Evolutionary conservation across 2,797 vertebrate species (phyloP).

Genomic region (Pantherophis vulpinus): DNA sequence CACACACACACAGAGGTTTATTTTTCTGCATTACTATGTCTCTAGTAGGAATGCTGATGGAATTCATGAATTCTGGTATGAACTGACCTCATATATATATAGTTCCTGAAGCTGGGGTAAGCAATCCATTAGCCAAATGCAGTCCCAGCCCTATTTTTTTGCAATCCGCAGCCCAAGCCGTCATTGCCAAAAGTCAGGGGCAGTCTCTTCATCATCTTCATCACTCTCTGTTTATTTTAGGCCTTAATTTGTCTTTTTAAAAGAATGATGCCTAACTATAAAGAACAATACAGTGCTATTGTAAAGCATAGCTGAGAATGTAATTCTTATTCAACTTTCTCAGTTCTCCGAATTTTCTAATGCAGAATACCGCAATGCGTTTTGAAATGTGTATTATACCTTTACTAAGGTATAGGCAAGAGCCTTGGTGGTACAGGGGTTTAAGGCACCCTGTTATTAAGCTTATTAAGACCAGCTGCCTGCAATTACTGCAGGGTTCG

Average conservation of each 20-base stretch:
- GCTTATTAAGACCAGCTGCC: no score
- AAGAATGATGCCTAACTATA: not conserved
- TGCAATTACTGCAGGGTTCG: no score
- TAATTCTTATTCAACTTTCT: not conserved
- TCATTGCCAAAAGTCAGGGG: not conserved
- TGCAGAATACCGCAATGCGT: not conserved
- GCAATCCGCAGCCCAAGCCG: not conserved
- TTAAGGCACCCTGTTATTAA: no score
- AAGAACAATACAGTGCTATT: not conserved
- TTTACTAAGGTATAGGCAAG: no score
- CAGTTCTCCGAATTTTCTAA: not conserved
- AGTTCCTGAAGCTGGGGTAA: not conserved
- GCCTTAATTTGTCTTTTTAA: not conserved
- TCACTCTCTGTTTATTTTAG: not conserved
- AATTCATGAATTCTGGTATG: not conserved
- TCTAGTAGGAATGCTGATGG: not conserved
- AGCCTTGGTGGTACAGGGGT: no score
- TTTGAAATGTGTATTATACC: not conserved
- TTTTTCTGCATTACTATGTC: not conserved
- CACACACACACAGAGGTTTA: not conserved
- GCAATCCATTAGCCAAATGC: not conserved
- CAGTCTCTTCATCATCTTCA: not conserved
- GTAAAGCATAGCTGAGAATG: not conserved
- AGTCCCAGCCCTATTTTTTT: not conserved
- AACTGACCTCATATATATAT: not conserved